Evolutionary conservation across 2,888 invertebrate species (phyloP).

Genomic region (Machimus rusticus): DNA sequence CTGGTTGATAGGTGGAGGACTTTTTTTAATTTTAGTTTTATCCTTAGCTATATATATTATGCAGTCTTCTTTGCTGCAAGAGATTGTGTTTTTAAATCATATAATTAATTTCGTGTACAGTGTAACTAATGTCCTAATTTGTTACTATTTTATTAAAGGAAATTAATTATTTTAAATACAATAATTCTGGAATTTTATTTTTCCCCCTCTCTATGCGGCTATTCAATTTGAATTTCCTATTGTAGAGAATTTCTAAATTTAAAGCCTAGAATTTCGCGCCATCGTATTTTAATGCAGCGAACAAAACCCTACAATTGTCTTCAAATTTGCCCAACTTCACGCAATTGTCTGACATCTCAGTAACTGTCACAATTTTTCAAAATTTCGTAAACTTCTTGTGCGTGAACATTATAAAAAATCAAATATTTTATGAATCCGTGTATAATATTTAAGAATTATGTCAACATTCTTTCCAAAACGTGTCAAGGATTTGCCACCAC

Average conservation of each 20-base stretch:
- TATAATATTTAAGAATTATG: constrained; percentile 48
- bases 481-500: constrained; percentile 57
- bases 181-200: background rate
- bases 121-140: background rate
- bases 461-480: constrained; percentile 55
- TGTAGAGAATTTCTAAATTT: no score
- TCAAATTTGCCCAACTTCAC: background rate
- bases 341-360: background rate
- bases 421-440: background rate
- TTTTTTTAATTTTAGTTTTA: background rate
- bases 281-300: background rate
- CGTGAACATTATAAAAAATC: background rate
- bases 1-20: background rate
- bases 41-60: background rate
- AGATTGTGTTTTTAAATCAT: background rate
- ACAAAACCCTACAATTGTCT: background rate
- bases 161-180: background rate
- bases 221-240: no score
- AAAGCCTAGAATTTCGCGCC: background rate
- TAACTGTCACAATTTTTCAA: background rate
- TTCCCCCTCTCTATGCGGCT: background rate
- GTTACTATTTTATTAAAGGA: background rate
- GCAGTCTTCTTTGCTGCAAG: background rate
- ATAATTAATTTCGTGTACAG: background rate
- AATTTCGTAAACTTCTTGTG: background rate